Conservation (phyloP, 2,113 vertebrate genomes). For the Cryptomyrus ogoouensis region DNA sequence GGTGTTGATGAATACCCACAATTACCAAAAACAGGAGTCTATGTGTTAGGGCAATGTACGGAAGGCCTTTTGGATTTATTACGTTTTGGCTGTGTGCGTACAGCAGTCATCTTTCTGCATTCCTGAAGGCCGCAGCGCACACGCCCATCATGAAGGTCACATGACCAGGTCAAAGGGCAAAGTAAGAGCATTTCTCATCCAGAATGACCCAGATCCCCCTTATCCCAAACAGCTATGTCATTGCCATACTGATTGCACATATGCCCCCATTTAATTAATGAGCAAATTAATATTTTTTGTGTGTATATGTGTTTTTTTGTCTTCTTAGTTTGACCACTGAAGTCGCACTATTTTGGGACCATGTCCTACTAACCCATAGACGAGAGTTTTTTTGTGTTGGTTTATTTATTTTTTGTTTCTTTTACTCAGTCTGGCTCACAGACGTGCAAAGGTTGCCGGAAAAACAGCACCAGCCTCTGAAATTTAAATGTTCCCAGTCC, state of each 20-base stretch:
- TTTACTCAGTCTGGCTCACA: constrained; percentile 3
- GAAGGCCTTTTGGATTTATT: constrained; percentile 72
- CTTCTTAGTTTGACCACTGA: not conserved
- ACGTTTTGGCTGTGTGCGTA: constrained; percentile 64
- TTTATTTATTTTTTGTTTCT: constrained; percentile 11
- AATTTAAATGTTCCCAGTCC: constrained; percentile 33
- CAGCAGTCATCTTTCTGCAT: constrained; percentile 45
- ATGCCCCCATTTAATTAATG: constrained; percentile 2
- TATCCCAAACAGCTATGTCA: not conserved
- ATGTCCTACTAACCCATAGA: not conserved
- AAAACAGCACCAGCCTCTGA: constrained; percentile 22
- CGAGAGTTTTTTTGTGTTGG: not conserved
- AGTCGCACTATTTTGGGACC: not conserved
- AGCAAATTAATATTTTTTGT: constrained; percentile 8
- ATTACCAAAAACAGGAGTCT: constrained; percentile 73
- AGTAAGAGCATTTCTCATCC: not conserved
- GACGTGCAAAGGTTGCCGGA: constrained; percentile 17
- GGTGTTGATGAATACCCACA: constrained; percentile 62
- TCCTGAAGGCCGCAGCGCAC: constrained; percentile 14
- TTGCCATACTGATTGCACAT: not conserved
- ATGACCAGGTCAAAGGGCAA: constrained; percentile 31
- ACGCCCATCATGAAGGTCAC: constrained; percentile 17
- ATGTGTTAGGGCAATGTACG: constrained; percentile 67
- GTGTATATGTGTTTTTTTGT: not conserved
- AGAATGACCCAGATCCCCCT: not conserved